Evolutionary conservation across 1,140 invertebrate species (phyloP), one percentile per base, ranked within the genome.

Genomic region (Drosophila murphyi): DNA sequence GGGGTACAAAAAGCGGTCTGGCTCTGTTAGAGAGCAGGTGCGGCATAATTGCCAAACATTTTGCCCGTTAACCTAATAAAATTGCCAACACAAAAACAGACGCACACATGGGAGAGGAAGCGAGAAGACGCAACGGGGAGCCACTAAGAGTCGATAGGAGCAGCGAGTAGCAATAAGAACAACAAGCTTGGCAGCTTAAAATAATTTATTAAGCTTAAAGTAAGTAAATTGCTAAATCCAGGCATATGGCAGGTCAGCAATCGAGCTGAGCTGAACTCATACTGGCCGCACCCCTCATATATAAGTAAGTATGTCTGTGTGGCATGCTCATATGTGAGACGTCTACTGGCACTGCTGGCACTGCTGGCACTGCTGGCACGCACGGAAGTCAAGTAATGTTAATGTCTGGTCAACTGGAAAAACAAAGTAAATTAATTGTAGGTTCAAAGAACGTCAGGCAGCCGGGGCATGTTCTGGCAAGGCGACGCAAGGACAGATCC

Each of bases 351-450:
- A 78, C 78, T 63, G 29, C 31, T 48, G 72, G 80, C 85, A 78
- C 78, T 63, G 29, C 31, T 48, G 72, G 80, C 85, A 78, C 78
- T 63, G 29, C 31, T 48, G 72, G 77, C 85, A 88, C 78, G 85
- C 80, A 89, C 86, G 86, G 80, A 89, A 89, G 85, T 89, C 85
- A 90, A 89, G 85, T 85, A 89, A 89, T 89, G 85, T 89, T 89
- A 89, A 89, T 89, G 81, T 89, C 85, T 89, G 85, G 85, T 89
- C 85, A 89, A 88, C 85, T 89, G 85, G 85, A 89, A 89, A 88
- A 89, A 89, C 85, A 89, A 89, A 89, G 85, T 89, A 89, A 89
- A 89, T 89, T 89, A 89, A 89, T 89, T 89, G 85, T 81, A 85
- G 81, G 85, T 89, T 89, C 85, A 89, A 81, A 81, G 85, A 78